Conservation (phyloP, 2,888 invertebrate genomes). For the Malacosoma neustria region DNA sequence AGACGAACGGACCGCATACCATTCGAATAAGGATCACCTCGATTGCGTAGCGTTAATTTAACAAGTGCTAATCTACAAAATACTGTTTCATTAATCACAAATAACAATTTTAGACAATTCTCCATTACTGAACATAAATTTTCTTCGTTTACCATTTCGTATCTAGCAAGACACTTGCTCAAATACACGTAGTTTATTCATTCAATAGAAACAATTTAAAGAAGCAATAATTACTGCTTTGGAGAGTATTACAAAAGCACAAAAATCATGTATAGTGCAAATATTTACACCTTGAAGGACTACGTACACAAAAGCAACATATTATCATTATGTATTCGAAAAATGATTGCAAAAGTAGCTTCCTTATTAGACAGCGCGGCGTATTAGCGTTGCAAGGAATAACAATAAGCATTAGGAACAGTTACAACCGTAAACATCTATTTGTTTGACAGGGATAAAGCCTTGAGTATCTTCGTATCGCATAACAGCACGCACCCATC, state of each 20-base stretch:
- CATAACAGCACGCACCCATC: constrained; percentile 19
- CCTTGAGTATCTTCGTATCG: too few relatives aligned
- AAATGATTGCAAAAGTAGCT: constrained; percentile 28
- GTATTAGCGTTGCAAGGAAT: constrained; percentile 32
- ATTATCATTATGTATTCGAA: constrained; percentile 31
- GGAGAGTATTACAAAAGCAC: neutral
- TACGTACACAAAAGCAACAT: constrained; percentile 10
- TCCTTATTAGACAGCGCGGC: constrained; percentile 33
- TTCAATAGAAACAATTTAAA: constrained; percentile 9
- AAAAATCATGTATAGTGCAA: neutral
- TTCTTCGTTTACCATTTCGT: too few relatives aligned
- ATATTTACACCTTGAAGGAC: neutral
- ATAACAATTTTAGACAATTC: too few relatives aligned
- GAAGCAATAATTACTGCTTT: constrained; percentile 1
- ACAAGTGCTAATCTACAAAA: too few relatives aligned
- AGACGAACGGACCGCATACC: constrained; percentile 52
- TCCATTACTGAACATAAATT: too few relatives aligned
- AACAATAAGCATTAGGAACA: constrained; percentile 28
- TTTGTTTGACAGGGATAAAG: constrained; percentile 16
- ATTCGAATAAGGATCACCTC: constrained; percentile 63
- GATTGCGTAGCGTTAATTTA: constrained; percentile 51
- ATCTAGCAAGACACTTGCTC: constrained; percentile 33
- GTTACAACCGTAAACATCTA: constrained; percentile 22
- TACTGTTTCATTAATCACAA: too few relatives aligned
- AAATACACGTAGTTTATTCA: constrained; percentile 46